Evolutionary conservation across 2,113 vertebrate species (phyloP), one percentile per base, ranked within the genome.

Genomic region (Hippocampus zosterae): DNA sequence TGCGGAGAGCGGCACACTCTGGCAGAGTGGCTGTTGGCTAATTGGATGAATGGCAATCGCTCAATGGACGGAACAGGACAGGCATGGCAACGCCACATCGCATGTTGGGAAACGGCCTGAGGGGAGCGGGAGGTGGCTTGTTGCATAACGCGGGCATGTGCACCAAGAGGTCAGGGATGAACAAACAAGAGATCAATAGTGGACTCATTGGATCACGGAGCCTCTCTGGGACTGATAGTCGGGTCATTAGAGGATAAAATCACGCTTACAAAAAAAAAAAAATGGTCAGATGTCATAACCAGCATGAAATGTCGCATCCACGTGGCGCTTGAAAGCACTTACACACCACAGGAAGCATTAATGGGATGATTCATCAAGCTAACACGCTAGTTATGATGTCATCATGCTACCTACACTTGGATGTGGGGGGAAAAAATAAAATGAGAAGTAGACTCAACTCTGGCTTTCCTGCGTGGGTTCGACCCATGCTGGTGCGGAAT

Each of bases 11-110:
- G 57, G 69, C 73, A 69, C 73, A 69, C 82, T 79, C 33, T 59
- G 74, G 72, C 76, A 74, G 85, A 85, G 80, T 87, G 86, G 77
- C 87, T 83, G 77, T 83, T 65, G 86, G 84, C 80, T 89, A 86
- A 90, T 89, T 71, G 78, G 88, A 79, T 88, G 86, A 91, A 88
- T 86, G 81, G 73, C 85, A 79, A 87, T 91, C 87, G 82, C 86
- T 88, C 88, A 89, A 89, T 88, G 85, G 82, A 66, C 76, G 76
- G 73, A 78, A 66, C 70, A 74, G 71, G 68, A 65, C 63, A 25
- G 23, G 63, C 41, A 18, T 9, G n/a, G 21, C 62, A 13, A 65
- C 70, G 82, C 73, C 84, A 77, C 75, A 62, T 60, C 87, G 86
- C 82, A 87, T 87, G 84, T 53, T 88, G 83, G 85, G 84, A 88